Percentiles rank a stretch among this genome's conserved stretches.
These are phyloP conservation scores for Noctua janthina DNA, from an alignment of 2,888 invertebrate species.

Conservation along the genomic window DNA sequence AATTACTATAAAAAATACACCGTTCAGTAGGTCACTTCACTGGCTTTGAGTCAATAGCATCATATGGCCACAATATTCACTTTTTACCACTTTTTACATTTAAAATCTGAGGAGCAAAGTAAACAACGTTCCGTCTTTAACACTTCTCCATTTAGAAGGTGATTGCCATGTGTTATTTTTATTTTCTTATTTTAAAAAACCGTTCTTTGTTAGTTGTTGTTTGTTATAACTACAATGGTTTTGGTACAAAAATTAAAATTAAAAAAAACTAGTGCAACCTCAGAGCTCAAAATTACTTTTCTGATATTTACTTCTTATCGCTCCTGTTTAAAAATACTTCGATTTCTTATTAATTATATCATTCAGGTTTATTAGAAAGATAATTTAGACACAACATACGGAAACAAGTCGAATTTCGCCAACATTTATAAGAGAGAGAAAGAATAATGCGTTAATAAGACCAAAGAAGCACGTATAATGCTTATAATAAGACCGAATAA, in stretches of 20 bases:
- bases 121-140: no score
- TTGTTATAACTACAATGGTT: not conserved
- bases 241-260: not conserved
- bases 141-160: no score
- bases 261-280: not conserved
- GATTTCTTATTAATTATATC: not conserved
- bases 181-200: not conserved
- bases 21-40: no score
- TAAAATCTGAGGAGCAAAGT: no score
- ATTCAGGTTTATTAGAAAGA: not conserved
- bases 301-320: no score
- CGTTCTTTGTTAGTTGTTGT: not conserved
- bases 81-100: no score
- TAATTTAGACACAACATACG: not conserved
- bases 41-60: no score
- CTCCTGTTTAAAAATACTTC: no score
- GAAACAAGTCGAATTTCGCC: not conserved
- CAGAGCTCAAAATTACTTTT: not conserved
- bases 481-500: no score
- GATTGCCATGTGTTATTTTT: slow-evolving; percentile 1
- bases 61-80: no score
- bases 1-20: no score
- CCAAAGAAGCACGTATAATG: no score
- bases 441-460: not conserved
- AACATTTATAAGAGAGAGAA: not conserved